Percentiles rank a stretch among this genome's conserved stretches.
Conservation (phyloP, 2,113 vertebrate species). For the Eclectus roratus region DNA sequence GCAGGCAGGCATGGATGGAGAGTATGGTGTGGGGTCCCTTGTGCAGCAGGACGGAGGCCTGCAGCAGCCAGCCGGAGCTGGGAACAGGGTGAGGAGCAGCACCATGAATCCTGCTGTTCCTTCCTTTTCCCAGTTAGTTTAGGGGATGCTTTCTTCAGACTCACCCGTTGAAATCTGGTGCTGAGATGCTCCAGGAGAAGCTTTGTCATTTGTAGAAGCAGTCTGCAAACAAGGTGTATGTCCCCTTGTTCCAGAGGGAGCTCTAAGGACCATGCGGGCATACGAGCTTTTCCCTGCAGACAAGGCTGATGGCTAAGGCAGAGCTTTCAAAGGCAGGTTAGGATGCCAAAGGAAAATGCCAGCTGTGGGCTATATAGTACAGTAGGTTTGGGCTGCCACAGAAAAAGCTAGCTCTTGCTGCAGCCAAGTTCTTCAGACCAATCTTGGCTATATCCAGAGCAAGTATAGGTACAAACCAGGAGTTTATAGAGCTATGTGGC, state of each 20-base stretch:
- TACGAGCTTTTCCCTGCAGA: background rate
- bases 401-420: background rate
- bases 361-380: background rate
- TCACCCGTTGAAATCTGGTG: background rate
- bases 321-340: background rate
- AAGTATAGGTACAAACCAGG: background rate
- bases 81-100: background rate
- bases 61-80: background rate
- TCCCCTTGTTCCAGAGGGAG: background rate
- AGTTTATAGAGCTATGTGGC: background rate
- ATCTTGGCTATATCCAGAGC: background rate
- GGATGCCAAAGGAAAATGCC: background rate
- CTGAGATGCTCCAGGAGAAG: background rate
- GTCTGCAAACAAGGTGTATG: background rate
- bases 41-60: slow-evolving; percentile 1
- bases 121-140: background rate
- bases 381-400: background rate
- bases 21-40: background rate
- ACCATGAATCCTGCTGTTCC: background rate
- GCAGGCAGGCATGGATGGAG: background rate
- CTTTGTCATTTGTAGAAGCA: background rate
- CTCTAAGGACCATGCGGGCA: accelerated
- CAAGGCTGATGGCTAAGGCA: background rate
- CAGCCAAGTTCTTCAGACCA: background rate
- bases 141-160: background rate